Conservation (phyloP, 1,140 invertebrate genomes). For the Drosophila trapezifrons region DNA sequence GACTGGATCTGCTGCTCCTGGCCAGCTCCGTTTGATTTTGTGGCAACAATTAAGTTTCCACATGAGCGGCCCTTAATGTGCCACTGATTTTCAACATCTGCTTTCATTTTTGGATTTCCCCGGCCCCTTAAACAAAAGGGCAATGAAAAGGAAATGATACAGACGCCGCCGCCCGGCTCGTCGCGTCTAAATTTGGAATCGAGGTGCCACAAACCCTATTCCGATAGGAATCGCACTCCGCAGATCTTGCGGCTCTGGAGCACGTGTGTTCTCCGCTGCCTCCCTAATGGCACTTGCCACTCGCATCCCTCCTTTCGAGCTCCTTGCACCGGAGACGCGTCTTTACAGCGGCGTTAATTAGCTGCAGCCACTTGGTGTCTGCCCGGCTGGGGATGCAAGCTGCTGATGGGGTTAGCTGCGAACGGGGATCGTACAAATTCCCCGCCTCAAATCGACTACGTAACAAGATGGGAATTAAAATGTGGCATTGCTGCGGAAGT, state of each 20-base stretch:
- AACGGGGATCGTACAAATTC: conserved; percentile 40
- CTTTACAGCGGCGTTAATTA: conserved; percentile 76
- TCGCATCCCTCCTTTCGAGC: neutral
- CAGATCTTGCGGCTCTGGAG: conserved; percentile 8
- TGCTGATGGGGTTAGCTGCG: conserved; percentile 8
- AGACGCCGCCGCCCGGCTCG: conserved; percentile 48
- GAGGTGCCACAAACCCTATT: conserved; percentile 72
- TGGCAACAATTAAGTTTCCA: conserved; percentile 83
- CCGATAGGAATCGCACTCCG: conserved; percentile 34
- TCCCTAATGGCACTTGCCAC: conserved; percentile 29
- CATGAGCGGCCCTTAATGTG: conserved; percentile 81
- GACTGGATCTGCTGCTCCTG: conserved; percentile 9
- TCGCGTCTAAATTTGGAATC: conserved; percentile 67
- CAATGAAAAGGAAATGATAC: conserved; percentile 72
- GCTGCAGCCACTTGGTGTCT: conserved; percentile 77
- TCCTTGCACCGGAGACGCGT: neutral
- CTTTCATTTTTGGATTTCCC: conserved; percentile 76
- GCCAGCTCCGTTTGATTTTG: conserved; percentile 35
- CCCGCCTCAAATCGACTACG: conserved; percentile 47
- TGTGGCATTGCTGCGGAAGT: conserved; percentile 5
- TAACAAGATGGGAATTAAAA: conserved; percentile 51
- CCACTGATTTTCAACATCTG: conserved; percentile 83
- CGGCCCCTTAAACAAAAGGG: conserved; percentile 38
- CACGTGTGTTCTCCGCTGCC: conserved; percentile 40
- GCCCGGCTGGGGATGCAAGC: conserved; percentile 19